Percentiles rank a stretch among this genome's conserved stretches.
Conservation (phyloP, 2,113 vertebrate genomes). For the Tursiops truncatus region DNA sequence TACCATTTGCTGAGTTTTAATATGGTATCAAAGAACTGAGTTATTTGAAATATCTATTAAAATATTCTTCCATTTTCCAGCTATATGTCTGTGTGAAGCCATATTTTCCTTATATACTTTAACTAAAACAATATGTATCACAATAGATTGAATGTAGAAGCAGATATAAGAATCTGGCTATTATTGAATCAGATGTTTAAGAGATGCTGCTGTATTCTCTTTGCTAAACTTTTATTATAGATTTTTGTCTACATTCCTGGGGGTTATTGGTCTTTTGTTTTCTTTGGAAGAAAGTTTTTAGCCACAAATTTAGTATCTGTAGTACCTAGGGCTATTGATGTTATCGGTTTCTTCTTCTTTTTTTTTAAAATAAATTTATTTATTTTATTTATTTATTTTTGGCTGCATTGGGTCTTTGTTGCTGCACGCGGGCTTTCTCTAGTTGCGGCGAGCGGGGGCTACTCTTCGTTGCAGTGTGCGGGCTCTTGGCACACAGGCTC, state of each 20-base stretch:
- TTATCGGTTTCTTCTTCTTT: neutral
- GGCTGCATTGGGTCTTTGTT: no score
- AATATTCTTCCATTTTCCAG: neutral
- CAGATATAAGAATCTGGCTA: neutral
- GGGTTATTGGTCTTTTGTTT: neutral
- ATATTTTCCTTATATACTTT: neutral
- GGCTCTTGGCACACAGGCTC: no score
- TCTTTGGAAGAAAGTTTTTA: neutral
- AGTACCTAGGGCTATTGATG: neutral
- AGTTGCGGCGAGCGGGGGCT: no score
- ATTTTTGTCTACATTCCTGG: neutral
- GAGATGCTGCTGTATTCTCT: neutral
- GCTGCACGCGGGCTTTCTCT: no score
- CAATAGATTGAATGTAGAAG: neutral
- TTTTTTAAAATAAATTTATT: no score
- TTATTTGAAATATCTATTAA: conserved; percentile 35
- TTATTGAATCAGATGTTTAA: neutral
- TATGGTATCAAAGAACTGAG: neutral
- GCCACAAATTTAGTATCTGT: neutral
- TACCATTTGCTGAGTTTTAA: neutral
- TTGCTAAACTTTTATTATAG: neutral
- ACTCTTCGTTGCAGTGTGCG: no score
- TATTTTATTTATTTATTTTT: no score
- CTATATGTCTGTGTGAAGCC: neutral
- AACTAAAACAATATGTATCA: neutral